Conservation (phyloP, 2,113 vertebrate genomes). For the Isurus oxyrinchus region DNA sequence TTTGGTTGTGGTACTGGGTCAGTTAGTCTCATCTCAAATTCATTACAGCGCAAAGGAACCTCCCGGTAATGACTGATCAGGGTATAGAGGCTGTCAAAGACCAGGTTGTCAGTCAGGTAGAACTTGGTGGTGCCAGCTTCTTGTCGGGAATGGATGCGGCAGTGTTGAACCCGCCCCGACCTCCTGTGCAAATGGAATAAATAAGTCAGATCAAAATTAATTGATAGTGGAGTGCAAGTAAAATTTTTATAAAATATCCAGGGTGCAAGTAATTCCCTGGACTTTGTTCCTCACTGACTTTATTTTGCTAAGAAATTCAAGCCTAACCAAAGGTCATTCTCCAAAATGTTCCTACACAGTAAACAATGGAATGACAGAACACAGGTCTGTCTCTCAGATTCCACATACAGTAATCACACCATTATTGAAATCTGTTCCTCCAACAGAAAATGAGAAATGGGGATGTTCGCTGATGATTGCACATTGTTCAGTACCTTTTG, state of each 20-base stretch:
- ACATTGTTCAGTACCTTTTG: too few relatives aligned
- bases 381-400: neutral
- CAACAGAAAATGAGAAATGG: too few relatives aligned
- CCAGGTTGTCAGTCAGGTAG: conserved; percentile 79
- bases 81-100: conserved; percentile 76
- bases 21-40: conserved; percentile 76
- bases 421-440: neutral
- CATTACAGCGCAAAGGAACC: conserved; percentile 75
- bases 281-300: neutral
- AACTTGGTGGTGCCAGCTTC: conserved; percentile 71
- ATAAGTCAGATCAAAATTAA: neutral
- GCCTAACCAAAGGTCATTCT: neutral
- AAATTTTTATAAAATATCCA: neutral
- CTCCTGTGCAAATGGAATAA: conserved; percentile 55
- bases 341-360: neutral
- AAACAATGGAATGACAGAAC: neutral
- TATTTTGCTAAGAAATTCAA: neutral
- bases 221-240: neutral
- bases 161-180: conserved; percentile 73
- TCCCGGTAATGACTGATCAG: conserved; percentile 80
- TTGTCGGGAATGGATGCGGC: conserved; percentile 74
- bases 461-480: too few relatives aligned
- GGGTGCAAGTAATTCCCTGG: neutral
- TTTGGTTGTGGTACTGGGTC: conserved; percentile 76
- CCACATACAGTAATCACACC: neutral